phyloP scores from a whole-genome alignment of 2,797 vertebrate genomes.

The Artibeus jamaicensis region DNA sequence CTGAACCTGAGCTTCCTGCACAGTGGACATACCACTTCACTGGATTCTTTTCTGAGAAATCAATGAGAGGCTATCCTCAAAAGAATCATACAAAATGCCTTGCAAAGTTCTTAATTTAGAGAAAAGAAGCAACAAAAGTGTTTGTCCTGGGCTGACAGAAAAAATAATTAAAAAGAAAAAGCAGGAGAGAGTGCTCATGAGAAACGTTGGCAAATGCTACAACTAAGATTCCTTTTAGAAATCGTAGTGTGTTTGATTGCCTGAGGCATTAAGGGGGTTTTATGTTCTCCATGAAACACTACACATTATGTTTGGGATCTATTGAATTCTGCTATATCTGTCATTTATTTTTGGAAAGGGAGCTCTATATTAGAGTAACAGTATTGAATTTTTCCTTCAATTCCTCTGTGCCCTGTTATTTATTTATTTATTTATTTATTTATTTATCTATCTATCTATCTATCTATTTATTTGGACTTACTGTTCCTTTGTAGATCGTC shows the following conservation, averaged over 20 bases:
- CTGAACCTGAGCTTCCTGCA: neutral
- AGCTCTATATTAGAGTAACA: conserved; percentile 38
- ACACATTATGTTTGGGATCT: neutral
- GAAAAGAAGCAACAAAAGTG: neutral
- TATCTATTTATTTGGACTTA: neutral
- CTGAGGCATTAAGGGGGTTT: neutral
- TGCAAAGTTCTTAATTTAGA: neutral
- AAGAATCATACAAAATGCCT: neutral
- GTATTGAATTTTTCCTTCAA: conserved; percentile 9
- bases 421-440: conserved; percentile 3
- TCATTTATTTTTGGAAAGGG: conserved; percentile 32
- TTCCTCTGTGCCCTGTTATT: neutral
- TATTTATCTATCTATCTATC: too few species aligned
- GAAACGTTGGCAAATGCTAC: neutral
- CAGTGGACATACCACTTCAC: neutral
- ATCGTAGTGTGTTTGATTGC: neutral
- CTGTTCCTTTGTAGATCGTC: neutral
- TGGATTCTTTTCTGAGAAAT: neutral
- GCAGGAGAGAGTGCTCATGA: neutral
- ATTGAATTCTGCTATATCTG: neutral
- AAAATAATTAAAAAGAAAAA: neutral
- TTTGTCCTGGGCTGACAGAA: neutral
- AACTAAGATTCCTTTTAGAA: neutral
- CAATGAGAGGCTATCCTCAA: neutral
- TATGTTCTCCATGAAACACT: neutral